These are phyloP conservation scores for Abramis brama DNA, from an alignment of 2,113 vertebrate genomes.

Conservation along the genomic window DNA sequence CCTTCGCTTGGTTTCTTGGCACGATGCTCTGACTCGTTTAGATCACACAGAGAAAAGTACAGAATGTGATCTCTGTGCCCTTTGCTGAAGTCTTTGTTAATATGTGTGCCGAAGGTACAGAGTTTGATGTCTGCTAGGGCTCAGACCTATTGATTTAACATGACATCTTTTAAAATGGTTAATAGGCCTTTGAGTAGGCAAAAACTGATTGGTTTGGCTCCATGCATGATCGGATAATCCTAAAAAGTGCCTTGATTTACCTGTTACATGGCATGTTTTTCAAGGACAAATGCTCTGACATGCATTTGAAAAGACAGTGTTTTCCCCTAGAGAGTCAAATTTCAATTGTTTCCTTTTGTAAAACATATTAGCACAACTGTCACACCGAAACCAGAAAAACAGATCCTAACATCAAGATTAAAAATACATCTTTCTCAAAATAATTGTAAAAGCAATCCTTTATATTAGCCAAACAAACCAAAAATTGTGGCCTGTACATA, in stretches of 20 bases:
- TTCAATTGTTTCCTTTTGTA: background rate
- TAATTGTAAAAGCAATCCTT: background rate
- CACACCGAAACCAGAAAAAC: background rate
- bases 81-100: conserved; percentile 34
- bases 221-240: background rate
- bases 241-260: background rate
- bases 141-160: conserved; percentile 42
- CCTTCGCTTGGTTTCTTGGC: conserved; percentile 38
- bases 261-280: background rate
- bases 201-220: background rate
- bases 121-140: conserved; percentile 29
- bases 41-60: conserved; percentile 36
- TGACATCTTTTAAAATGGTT: background rate
- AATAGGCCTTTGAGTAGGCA: background rate
- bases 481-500: background rate
- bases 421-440: background rate
- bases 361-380: conserved; percentile 6
- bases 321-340: background rate
- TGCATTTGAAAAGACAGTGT: background rate
- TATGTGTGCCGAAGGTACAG: conserved; percentile 13
- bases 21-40: conserved; percentile 16
- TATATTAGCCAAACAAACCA: background rate
- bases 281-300: conserved; percentile 4
- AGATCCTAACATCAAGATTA: background rate
- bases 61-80: conserved; percentile 16